Base-by-base conservation (phyloP, 2,113 vertebrate species). In the Rhodinocichla rosea region DNA sequence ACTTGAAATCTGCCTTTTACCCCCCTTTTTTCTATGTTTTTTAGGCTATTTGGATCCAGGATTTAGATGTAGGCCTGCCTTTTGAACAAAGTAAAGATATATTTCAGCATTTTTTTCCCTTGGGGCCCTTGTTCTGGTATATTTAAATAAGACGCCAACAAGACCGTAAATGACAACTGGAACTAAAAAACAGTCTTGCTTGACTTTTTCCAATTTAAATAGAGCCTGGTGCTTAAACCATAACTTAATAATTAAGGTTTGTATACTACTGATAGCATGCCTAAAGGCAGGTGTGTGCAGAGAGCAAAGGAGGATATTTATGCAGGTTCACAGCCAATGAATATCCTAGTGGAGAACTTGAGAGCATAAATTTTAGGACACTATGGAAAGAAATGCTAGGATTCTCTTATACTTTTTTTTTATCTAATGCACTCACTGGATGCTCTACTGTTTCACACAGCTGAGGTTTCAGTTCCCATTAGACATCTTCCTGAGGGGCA, bases 391-490 rank as follows among this genome's bases (percentile, higher is more conserved):
- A 88, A 92, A 96, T 94, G 53, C 67, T 82, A 87, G 80, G 85
- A 90, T 93, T 89, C 94, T 95, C 91, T 92, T 90, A 90, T 32
- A n/a, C n/a, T 70, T 78, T 88, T 97, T 97, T 90, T 92, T 40
- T 85, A 95, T 91, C 92, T 97, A 98, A 96, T 95, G 87, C 93
- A 97, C 90, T 97, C 93, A 95, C 90, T 97, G 95, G 96, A 97
- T 97, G 96, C 44, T 97, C 97, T 95, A 97, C 92, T 84, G 95
- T 97, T 96, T 97, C 95, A 97, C 92, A 94, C 90, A 97, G 95
- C 92, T 95, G 97, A 97, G 92, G 95, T 97, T 96, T 95, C 88
- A 95, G 83, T 89, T 97, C 86, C 96, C 90, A 94, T 78, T 68
- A 96, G 91, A 93, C 89, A 94, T 88, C 32, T 68, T 90, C 87